A percentile compares a stretch with the other conserved stretches of the same genome.
Conservation (phyloP, 2,113 vertebrate genomes). For the Nothocercus nigrocapillus region DNA sequence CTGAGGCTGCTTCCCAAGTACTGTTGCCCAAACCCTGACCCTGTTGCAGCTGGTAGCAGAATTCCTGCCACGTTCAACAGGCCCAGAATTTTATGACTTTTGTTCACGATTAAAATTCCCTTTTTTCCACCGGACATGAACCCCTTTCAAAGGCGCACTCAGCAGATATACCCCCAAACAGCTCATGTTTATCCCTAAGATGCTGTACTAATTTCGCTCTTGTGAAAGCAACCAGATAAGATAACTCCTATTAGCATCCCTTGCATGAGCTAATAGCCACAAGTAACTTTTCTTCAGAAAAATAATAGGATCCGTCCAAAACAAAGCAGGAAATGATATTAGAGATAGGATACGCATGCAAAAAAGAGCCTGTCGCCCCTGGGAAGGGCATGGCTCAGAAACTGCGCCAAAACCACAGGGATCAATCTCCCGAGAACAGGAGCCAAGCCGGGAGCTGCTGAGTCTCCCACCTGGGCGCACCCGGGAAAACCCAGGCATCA, state of each 20-base stretch:
- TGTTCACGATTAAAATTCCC: not conserved
- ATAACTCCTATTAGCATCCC: not conserved
- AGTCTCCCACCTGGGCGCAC: too few relatives aligned
- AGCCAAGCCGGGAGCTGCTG: fast-evolving
- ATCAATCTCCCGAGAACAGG: not conserved
- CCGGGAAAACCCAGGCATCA: too few relatives aligned
- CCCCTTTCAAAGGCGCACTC: not conserved
- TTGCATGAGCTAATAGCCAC: not conserved
- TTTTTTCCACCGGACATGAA: not conserved
- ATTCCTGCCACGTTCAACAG: constrained; percentile 33
- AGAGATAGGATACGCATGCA: not conserved
- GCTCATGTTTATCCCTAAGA: constrained; percentile 18
- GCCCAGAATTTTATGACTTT: constrained; percentile 36
- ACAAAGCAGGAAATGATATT: not conserved
- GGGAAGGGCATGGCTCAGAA: too few relatives aligned
- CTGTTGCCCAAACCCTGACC: constrained; percentile 24
- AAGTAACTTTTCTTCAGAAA: not conserved
- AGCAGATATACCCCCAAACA: not conserved
- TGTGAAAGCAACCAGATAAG: constrained; percentile 21
- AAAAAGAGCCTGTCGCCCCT: not conserved
- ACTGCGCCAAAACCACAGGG: not conserved
- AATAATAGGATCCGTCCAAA: constrained; percentile 16
- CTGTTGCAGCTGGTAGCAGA: not conserved
- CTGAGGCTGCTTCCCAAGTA: not conserved
- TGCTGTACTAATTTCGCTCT: not conserved